These are phyloP conservation scores for Ctenomys sociabilis DNA, from an alignment of 2,113 vertebrate species.

Conservation along the genomic window DNA sequence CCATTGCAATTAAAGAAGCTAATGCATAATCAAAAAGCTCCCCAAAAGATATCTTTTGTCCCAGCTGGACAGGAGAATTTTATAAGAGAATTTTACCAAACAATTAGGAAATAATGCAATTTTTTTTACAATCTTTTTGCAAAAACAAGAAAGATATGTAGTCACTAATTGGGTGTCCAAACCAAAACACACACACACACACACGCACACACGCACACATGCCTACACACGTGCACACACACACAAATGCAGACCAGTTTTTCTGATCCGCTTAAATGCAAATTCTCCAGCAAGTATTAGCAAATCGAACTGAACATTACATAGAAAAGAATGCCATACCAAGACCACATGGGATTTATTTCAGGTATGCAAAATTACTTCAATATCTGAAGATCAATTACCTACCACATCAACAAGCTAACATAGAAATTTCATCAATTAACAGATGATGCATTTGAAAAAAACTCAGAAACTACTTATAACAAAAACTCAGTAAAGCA, in stretches of 20 bases:
- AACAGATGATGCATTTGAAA: not conserved
- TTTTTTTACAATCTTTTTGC: not conserved
- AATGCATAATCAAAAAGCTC: not conserved
- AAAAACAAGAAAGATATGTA: not conserved
- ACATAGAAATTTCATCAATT: not conserved
- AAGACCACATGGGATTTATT: not conserved
- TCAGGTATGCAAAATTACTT: not conserved
- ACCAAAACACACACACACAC: not conserved
- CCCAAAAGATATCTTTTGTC: not conserved
- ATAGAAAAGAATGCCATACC: not conserved
- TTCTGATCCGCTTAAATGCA: not conserved
- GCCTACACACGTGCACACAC: not conserved
- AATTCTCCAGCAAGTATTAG: not conserved
- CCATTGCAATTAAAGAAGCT: not conserved
- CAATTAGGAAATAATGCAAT: not conserved
- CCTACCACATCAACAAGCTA: not conserved
- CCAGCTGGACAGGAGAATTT: not conserved
- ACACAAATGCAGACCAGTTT: not conserved
- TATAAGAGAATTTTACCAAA: not conserved
- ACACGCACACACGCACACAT: not conserved
- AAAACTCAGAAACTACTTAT: not conserved
- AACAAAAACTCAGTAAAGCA: not conserved
- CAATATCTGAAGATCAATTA: not conserved
- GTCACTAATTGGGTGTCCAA: not conserved
- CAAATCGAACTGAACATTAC: rapidly evolving